Evolutionary conservation across 2,113 vertebrate genomes (phyloP).

Genomic region (Callorhinus ursinus): DNA sequence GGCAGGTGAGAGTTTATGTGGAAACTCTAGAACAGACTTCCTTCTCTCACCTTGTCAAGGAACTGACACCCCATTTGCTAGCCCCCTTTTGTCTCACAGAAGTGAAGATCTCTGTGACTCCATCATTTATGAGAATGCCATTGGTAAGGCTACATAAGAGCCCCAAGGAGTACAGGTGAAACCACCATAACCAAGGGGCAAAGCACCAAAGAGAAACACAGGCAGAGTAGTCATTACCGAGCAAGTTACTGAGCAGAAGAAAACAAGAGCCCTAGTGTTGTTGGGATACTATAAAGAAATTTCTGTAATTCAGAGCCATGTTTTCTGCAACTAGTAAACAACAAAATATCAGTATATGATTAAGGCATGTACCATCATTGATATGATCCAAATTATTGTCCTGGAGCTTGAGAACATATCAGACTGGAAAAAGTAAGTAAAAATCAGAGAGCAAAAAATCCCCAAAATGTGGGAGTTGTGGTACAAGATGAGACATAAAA

Average conservation of each 20-base stretch:
- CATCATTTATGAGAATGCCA: neutral
- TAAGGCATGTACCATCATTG: neutral
- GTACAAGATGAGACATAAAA: neutral
- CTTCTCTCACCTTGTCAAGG: neutral
- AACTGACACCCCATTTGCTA: neutral
- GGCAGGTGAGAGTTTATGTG: neutral
- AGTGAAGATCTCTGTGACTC: neutral
- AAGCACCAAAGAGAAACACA: neutral
- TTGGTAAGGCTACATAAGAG: neutral
- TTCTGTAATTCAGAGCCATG: neutral
- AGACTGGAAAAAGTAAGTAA: neutral
- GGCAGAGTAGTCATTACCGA: neutral
- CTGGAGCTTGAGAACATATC: neutral
- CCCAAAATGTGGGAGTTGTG: neutral
- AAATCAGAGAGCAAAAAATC: neutral
- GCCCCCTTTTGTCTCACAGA: neutral
- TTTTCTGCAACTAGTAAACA: neutral
- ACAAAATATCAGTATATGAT: neutral
- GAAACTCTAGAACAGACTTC: neutral
- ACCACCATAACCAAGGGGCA: fast-evolving
- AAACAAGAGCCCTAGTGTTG: neutral
- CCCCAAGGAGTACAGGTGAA: neutral
- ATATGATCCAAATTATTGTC: neutral
- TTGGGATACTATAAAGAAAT: neutral
- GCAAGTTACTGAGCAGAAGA: neutral